These are phyloP conservation scores for Rhagonycha fulva DNA, from an alignment of 2,888 invertebrate genomes.

Conservation along the genomic window DNA sequence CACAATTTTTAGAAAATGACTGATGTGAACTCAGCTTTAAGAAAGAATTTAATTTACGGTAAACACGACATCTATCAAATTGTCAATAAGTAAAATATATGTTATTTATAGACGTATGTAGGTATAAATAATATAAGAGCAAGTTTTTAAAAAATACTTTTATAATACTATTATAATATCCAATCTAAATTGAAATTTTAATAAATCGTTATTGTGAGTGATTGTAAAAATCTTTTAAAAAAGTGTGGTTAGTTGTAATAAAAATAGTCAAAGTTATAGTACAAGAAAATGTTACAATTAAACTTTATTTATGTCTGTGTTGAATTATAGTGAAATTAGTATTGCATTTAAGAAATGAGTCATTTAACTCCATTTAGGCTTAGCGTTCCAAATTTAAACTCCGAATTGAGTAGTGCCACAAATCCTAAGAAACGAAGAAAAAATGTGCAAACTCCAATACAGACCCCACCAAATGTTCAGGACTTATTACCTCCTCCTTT, in stretches of 20 bases:
- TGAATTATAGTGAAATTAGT: conserved; percentile 18
- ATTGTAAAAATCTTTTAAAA: background rate
- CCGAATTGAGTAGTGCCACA: conserved; percentile 68
- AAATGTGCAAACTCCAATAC: conserved; percentile 68
- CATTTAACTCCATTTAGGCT: conserved; percentile 54
- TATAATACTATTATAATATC: background rate
- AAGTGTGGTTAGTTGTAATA: background rate
- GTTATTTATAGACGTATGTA: background rate
- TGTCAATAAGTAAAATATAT: background rate
- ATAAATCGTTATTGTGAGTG: background rate
- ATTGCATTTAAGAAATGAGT: conserved; percentile 44
- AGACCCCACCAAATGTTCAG: conserved; percentile 74
- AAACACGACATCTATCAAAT: background rate
- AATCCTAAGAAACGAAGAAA: conserved; percentile 90
- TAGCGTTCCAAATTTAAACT: conserved; percentile 52
- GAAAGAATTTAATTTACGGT: background rate
- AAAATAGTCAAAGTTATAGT: background rate
- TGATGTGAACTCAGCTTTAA: background rate
- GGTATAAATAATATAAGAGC: background rate
- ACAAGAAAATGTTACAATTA: background rate
- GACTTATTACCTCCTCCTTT: conserved; percentile 85
- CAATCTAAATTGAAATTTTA: background rate
- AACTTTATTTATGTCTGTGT: background rate
- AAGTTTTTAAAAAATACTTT: background rate
- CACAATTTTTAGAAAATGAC: background rate